phyloP scores from a whole-genome alignment of 2,113 vertebrate genomes.

The Australoheros scitulus region DNA sequence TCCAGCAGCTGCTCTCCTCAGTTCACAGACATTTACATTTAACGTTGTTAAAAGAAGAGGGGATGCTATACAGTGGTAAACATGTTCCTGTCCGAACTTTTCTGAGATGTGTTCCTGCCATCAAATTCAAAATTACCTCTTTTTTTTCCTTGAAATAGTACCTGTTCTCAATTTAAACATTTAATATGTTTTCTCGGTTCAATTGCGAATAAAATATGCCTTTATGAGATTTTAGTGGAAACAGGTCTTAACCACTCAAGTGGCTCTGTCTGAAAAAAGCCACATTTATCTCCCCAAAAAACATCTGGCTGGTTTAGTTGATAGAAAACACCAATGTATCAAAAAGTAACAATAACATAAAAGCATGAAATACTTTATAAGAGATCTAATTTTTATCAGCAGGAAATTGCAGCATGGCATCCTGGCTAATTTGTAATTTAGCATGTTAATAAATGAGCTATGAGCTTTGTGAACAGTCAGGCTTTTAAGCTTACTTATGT shows the following conservation, averaged over 20 bases:
- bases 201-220: not conserved
- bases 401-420: not conserved
- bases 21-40: not conserved
- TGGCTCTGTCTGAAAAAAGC: not conserved
- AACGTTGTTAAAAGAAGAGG: not conserved
- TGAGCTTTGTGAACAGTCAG: not conserved
- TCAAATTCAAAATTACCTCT: too few relatives aligned
- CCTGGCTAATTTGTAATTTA: not conserved
- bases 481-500: not conserved
- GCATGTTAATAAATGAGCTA: not conserved
- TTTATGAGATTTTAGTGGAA: not conserved
- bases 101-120: too few relatives aligned
- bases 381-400: not conserved
- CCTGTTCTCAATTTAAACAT: too few relatives aligned
- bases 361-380: not conserved
- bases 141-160: too few relatives aligned
- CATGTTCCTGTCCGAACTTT: too few relatives aligned
- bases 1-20: not conserved
- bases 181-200: not conserved
- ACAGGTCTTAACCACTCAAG: not conserved
- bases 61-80: not conserved
- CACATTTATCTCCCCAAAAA: not conserved
- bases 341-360: not conserved
- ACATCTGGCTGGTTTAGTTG: too few relatives aligned
- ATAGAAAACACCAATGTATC: not conserved